Conservation (phyloP, 2,888 invertebrate species). For the Drosophila neotestacea region DNA sequence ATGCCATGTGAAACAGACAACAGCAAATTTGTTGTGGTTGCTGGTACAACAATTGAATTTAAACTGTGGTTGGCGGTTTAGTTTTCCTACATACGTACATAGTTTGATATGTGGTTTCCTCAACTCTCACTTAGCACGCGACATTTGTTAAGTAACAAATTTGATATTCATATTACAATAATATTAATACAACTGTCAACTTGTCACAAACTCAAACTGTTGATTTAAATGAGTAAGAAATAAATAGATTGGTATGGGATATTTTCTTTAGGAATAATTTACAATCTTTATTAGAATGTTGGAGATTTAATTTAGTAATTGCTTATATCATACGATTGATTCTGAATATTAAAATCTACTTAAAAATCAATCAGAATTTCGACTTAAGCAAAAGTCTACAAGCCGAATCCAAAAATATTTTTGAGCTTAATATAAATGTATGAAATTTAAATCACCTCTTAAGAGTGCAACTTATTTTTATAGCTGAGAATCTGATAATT, state of each 20-base stretch:
- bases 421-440: too few species aligned
- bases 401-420: too few species aligned
- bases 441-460: too few species aligned
- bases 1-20: conserved; percentile 26
- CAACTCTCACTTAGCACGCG: conserved; percentile 1
- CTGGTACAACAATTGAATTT: conserved; percentile 39
- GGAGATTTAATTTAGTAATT: too few species aligned
- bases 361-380: too few species aligned
- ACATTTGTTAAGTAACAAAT: not conserved
- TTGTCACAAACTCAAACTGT: not conserved
- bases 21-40: conserved; percentile 42
- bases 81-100: not conserved
- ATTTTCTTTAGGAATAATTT: too few species aligned
- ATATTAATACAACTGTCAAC: not conserved
- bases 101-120: conserved; percentile 7
- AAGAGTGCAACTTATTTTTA: too few species aligned
- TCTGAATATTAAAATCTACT: too few species aligned
- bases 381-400: too few species aligned
- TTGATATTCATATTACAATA: not conserved
- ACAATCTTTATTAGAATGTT: too few species aligned
- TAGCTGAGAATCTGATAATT: too few species aligned
- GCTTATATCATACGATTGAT: too few species aligned
- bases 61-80: conserved; percentile 35
- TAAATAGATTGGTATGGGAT: not conserved
- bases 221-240: not conserved